These are phyloP conservation scores for Liposcelis brunnea DNA, from an alignment of 2,888 invertebrate species.

Conservation along the genomic window DNA sequence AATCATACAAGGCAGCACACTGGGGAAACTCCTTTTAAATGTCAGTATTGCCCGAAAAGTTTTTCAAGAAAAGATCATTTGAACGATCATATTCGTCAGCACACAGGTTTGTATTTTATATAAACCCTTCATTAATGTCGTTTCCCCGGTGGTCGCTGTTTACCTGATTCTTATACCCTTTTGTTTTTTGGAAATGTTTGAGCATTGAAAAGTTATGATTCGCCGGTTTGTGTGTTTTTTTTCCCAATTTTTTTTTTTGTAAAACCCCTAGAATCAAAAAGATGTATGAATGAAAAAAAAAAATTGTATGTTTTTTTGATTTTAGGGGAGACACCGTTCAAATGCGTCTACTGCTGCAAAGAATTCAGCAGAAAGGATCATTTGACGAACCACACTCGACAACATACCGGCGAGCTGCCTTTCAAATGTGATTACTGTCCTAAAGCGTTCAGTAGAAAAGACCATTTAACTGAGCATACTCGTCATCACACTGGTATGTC, in stretches of 20 bases:
- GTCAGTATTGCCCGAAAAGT: constrained; percentile 58
- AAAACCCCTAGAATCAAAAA: too few relatives aligned
- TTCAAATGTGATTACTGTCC: constrained; percentile 76
- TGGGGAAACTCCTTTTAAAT: constrained; percentile 35
- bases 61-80: constrained; percentile 22
- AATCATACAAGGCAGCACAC: constrained; percentile 63
- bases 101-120: constrained; percentile 18
- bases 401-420: constrained; percentile 75
- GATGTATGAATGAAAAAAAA: too few relatives aligned
- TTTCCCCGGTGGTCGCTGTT: neutral
- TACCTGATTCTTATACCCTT: too few relatives aligned
- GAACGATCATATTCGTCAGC: constrained; percentile 22
- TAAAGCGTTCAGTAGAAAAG: constrained; percentile 24
- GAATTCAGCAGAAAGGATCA: constrained; percentile 81
- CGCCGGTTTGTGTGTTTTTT: constrained; percentile 18
- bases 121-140: too few relatives aligned
- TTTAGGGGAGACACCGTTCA: constrained; percentile 62
- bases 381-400: constrained; percentile 73
- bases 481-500: constrained; percentile 35
- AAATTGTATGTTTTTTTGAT: too few relatives aligned
- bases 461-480: constrained; percentile 22
- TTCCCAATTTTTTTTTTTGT: constrained; percentile 10
- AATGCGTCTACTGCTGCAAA: constrained; percentile 51
- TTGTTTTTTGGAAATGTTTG: too few relatives aligned
- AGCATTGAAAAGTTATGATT: too few relatives aligned